phyloP scores from a whole-genome alignment of 1,140 invertebrate genomes.

The Zaprionus lachaisei region DNA sequence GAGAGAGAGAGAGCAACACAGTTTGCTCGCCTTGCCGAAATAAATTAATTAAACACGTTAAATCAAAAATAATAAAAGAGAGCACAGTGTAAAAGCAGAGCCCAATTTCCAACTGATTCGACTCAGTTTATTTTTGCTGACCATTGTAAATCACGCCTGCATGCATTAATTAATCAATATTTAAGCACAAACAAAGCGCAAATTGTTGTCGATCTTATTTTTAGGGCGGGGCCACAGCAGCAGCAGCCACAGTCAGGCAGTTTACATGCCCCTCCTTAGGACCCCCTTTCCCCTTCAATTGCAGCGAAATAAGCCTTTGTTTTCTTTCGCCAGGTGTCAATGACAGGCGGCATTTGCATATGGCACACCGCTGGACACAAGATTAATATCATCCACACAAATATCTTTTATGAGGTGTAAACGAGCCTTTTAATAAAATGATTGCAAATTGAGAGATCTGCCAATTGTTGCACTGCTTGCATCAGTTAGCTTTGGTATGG shows the following conservation, averaged over 20 bases:
- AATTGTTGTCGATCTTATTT: slow-evolving; percentile 24
- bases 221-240: neutral
- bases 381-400: neutral
- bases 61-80: slow-evolving; percentile 9
- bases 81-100: neutral
- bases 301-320: slow-evolving; percentile 1
- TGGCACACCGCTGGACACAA: slow-evolving; percentile 7
- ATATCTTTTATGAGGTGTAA: neutral
- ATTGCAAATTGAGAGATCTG: neutral
- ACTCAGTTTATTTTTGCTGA: slow-evolving; percentile 8
- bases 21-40: neutral
- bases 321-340: slow-evolving; percentile 16
- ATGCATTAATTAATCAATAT: slow-evolving; percentile 41
- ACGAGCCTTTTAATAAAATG: slow-evolving; percentile 3
- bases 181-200: slow-evolving; percentile 25
- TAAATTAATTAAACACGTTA: slow-evolving; percentile 31
- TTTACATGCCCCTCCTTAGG: neutral
- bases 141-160: slow-evolving; percentile 23
- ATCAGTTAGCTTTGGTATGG: neutral
- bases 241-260: neutral
- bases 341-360: slow-evolving; percentile 17
- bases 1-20: neutral
- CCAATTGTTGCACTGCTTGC: neutral
- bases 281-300: neutral
- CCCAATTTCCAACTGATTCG: neutral